Base-by-base conservation (phyloP, 2,797 vertebrate genomes). In the Dicrostonyx torquatus region DNA sequence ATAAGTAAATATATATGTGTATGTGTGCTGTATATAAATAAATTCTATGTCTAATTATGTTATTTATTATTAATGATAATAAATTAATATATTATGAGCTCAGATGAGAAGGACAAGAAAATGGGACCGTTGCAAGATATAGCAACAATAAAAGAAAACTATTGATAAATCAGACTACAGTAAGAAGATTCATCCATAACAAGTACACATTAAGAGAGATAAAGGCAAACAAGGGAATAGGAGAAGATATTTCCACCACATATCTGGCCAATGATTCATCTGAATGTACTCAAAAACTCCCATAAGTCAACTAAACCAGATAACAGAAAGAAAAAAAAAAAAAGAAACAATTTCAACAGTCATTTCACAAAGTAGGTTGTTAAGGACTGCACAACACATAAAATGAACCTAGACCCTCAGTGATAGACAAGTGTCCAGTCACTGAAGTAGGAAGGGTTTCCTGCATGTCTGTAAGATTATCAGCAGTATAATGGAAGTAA, bases 31-130 rank as follows among this genome's bases (percentile, higher is more conserved):
- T n/a, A 83, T 15, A 22, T 78, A n/a, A n/a, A 78, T 53, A 79
- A 20, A 89, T 55, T 55, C 18, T 55, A 55, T 55, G 18, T 6
- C 18, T 55, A 55, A 55, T 55, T 55, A 0, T 55, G 0, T 55
- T 55, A 0, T 18, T 55, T 55, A 55, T 53, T 53, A 53, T 18
- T 55, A 55, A 20, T 55, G 6, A 50, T 50, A 50, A 22, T 78
- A n/a, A 53, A 78, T 78, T 37, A 20, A 91, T 87, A 79, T 12
- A 73, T 37, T 48, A 2, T 68, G 72, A 22, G 58, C 75, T 43
- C 75, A 91, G 92, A 87, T 66, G 11, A 73, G 43, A 75, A 87
- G 87, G 31, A 22, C 43, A 91, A 62, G 18, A 92, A 72, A 62
- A 68, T 43, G 34, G 12, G 4, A 75, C 37, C 94, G 89, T 84